Evolutionary conservation across 1,140 invertebrate genomes (phyloP).

Genomic region (Solenopsis invicta): DNA sequence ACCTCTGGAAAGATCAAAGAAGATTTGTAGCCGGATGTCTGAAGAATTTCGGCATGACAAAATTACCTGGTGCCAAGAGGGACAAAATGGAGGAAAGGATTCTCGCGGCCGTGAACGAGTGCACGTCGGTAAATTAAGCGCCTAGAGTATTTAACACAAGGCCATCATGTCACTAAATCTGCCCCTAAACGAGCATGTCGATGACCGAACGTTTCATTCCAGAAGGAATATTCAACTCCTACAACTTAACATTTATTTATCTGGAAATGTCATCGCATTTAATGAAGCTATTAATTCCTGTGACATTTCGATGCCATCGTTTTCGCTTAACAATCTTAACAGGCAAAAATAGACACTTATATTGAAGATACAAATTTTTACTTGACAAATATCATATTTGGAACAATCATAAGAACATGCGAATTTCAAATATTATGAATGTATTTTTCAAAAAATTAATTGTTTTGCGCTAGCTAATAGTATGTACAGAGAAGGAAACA

Average conservation of each 20-base stretch:
- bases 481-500: not conserved
- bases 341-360: not conserved
- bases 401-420: not conserved
- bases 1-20: slow-evolving; percentile 94
- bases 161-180: slow-evolving; percentile 16
- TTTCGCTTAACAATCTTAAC: not conserved
- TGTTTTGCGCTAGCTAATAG: not conserved
- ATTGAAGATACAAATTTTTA: not conserved
- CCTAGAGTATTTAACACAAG: slow-evolving; percentile 13
- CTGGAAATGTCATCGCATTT: slow-evolving; percentile 57
- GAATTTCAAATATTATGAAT: not conserved
- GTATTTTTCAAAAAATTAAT: not conserved
- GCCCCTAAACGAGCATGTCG: not conserved
- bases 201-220: slow-evolving; percentile 27
- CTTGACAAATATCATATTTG: not conserved
- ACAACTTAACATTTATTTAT: slow-evolving; percentile 30
- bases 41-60: slow-evolving; percentile 92
- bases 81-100: slow-evolving; percentile 91
- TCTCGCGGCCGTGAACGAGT: slow-evolving; percentile 88
- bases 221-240: slow-evolving; percentile 12
- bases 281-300: slow-evolving; percentile 53
- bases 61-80: slow-evolving; percentile 88
- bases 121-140: slow-evolving; percentile 87
- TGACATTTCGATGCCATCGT: slow-evolving; percentile 33
- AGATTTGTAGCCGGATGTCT: slow-evolving; percentile 91